A percentile compares a stretch with the other conserved stretches of the same genome.
Evolutionary conservation across 2,888 invertebrate genomes (phyloP).

Genomic region (Tricholauxania praeusta): DNA sequence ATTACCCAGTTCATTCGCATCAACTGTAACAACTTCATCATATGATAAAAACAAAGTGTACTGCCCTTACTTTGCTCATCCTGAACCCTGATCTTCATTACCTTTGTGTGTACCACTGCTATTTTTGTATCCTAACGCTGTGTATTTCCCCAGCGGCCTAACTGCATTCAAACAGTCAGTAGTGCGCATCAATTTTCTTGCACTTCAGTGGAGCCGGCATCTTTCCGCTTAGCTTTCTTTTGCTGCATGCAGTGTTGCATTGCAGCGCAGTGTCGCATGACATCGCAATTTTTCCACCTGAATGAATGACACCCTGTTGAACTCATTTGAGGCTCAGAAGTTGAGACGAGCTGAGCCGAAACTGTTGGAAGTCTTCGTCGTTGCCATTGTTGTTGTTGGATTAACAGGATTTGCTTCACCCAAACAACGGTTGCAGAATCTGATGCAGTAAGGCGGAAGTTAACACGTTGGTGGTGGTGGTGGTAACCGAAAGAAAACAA

Average conservation of each 20-base stretch:
- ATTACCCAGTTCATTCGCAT: not conserved
- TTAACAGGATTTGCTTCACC: not conserved
- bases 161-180: no score
- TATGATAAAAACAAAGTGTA: not conserved
- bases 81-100: no score
- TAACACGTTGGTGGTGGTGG: not conserved
- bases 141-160: no score
- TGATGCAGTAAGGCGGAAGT: not conserved
- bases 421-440: not conserved
- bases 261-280: constrained; percentile 49
- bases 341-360: not conserved
- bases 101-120: no score
- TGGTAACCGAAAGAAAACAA: no score
- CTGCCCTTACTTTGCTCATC: no score
- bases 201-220: not conserved
- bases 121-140: no score
- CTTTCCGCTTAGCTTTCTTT: no score
- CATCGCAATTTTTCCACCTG: constrained; percentile 63
- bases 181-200: not conserved
- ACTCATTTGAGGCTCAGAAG: constrained; percentile 42
- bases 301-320: constrained; percentile 52
- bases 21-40: not conserved
- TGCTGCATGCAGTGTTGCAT: not conserved
- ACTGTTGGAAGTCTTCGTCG: no score
- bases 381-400: not conserved